phyloP scores from a whole-genome alignment of 2,113 vertebrate genomes.

The Seriola quinqueradiata region DNA sequence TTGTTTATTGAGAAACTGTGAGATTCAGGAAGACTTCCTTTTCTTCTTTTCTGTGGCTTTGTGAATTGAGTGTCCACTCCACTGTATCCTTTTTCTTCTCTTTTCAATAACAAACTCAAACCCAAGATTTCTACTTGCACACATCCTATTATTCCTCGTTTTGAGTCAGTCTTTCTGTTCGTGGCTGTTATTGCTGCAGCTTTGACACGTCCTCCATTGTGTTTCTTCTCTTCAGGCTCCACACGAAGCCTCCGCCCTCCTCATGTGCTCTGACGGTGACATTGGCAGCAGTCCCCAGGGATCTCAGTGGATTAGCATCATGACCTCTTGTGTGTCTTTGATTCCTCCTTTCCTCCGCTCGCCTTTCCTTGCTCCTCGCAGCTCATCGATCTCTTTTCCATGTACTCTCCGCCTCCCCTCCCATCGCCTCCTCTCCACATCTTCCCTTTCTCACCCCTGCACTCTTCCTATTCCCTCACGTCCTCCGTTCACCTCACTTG shows the following conservation, averaged over 20 bases:
- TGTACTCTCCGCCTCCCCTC: neutral
- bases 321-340: conserved; percentile 61
- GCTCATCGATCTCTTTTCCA: conserved; percentile 48
- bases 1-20: neutral
- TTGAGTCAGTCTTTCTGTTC: neutral
- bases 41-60: neutral
- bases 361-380: conserved; percentile 47
- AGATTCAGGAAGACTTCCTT: neutral
- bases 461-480: conserved; percentile 14
- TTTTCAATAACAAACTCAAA: conserved; percentile 3
- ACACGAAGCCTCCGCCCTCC: conserved; percentile 7
- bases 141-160: neutral
- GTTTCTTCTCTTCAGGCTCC: neutral
- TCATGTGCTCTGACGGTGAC: conserved; percentile 34
- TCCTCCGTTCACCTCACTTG: conserved; percentile 27
- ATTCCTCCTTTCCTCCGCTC: conserved; percentile 56
- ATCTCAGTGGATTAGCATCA: conserved; percentile 60
- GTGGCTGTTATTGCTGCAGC: neutral
- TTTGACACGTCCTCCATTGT: neutral
- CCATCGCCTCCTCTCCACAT: neutral
- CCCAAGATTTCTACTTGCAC: neutral
- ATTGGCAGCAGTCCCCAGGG: conserved; percentile 47
- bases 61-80: conserved; percentile 16
- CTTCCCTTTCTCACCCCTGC: neutral
- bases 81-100: neutral